A percentile compares a stretch with the other conserved stretches of the same genome.
phyloP scores from a whole-genome alignment of 2,797 vertebrate genomes.

The Hypotaenidia philippensis region DNA sequence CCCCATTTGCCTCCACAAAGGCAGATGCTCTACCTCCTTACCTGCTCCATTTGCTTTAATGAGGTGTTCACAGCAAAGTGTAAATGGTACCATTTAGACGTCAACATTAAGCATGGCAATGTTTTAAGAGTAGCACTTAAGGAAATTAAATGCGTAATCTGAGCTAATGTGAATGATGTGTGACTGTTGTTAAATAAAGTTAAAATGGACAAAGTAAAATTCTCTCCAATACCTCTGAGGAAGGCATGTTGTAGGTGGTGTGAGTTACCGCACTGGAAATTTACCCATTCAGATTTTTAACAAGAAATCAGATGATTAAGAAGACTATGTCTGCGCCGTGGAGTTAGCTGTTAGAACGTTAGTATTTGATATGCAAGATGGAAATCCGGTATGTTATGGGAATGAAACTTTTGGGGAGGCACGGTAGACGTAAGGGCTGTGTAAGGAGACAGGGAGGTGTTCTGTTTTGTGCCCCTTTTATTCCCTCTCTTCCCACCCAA shows the following conservation, averaged over 20 bases:
- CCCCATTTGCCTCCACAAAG: constrained; percentile 27
- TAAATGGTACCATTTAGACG: constrained; percentile 58
- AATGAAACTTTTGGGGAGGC: background rate
- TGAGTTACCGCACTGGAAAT: background rate
- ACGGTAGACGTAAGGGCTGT: too few relatives aligned
- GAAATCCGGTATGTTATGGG: background rate
- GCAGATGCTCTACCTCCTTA: constrained; percentile 65
- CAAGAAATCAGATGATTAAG: background rate
- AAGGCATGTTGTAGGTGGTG: background rate
- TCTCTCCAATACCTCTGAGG: background rate
- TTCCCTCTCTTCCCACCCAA: background rate
- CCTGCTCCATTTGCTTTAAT: constrained; percentile 73
- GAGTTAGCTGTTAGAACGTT: background rate
- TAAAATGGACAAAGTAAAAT: constrained; percentile 59
- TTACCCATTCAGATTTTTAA: background rate
- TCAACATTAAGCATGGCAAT: constrained; percentile 29
- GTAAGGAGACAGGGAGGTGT: background rate
- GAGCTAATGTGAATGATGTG: constrained; percentile 42
- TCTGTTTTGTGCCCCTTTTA: background rate
- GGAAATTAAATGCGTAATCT: constrained; percentile 71
- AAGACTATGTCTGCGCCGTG: background rate
- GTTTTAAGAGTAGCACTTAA: constrained; percentile 63
- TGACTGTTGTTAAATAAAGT: constrained; percentile 69
- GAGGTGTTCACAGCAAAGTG: constrained; percentile 54
- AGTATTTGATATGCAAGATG: background rate